Evolutionary conservation across 1,140 invertebrate genomes (phyloP).

Genomic region (Brachionus sp.): DNA sequence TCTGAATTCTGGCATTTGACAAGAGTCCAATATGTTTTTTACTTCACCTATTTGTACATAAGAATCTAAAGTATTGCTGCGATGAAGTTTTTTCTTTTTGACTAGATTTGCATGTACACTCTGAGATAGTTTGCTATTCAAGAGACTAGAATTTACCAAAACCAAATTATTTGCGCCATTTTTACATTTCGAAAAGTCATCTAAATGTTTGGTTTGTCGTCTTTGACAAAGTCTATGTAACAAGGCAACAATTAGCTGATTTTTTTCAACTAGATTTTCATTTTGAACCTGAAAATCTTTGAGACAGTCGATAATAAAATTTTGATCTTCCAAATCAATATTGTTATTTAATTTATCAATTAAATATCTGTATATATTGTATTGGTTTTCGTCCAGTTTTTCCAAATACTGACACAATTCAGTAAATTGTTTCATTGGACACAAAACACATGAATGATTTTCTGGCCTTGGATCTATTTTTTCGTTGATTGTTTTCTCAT

Average conservation of each 20-base stretch:
- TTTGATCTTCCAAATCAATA: neutral
- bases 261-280: conserved; percentile 13
- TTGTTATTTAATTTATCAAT: conserved; percentile 11
- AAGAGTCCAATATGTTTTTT: neutral
- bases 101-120: conserved; percentile 6
- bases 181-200: neutral
- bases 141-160: neutral
- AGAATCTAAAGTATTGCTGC: conserved; percentile 14
- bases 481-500: neutral
- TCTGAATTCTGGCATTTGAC: neutral
- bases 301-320: conserved; percentile 9
- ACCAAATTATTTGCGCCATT: neutral
- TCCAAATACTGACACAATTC: neutral
- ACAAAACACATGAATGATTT: neutral
- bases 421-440: conserved; percentile 34
- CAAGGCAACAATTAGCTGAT: neutral
- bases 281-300: neutral
- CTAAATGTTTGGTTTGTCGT: conserved; percentile 11
- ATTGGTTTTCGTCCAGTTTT: neutral
- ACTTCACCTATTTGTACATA: neutral
- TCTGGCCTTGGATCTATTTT: neutral
- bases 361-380: conserved; percentile 16
- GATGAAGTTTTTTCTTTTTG: neutral
- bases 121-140: conserved; percentile 1
- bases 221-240: conserved; percentile 4